These are phyloP conservation scores for Stenodera caucasica DNA, from an alignment of 2,888 invertebrate genomes.

Conservation along the genomic window DNA sequence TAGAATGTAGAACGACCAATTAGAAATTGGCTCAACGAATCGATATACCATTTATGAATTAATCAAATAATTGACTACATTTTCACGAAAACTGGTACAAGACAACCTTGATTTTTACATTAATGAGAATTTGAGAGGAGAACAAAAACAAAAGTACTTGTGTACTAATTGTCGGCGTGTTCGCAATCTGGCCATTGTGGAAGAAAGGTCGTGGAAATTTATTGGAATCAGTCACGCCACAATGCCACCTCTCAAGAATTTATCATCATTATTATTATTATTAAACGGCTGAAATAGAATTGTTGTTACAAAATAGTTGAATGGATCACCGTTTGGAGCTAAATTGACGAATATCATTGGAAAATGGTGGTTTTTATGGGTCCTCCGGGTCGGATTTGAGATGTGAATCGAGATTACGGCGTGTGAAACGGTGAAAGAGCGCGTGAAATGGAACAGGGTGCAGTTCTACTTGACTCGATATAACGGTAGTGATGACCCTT, in stretches of 20 bases:
- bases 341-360: not conserved
- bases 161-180: slow-evolving; percentile 18
- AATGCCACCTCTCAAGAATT: not conserved
- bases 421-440: not conserved
- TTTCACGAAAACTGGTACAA: not conserved
- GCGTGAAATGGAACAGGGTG: slow-evolving; percentile 3
- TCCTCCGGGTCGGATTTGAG: not conserved
- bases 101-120: not conserved
- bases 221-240: slow-evolving; percentile 2
- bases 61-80: slow-evolving; percentile 6
- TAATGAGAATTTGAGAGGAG: not conserved
- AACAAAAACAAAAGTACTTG: not conserved
- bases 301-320: too few relatives aligned
- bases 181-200: not conserved
- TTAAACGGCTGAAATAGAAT: too few relatives aligned
- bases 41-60: slow-evolving; percentile 15
- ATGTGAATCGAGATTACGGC: not conserved
- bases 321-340: not conserved
- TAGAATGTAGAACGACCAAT: not conserved
- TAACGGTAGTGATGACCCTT: slow-evolving; percentile 49
- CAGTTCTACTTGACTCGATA: not conserved
- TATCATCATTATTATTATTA: too few relatives aligned
- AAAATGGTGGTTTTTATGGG: not conserved
- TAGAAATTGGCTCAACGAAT: not conserved
- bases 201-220: slow-evolving; percentile 1